Evolutionary conservation across 2,113 vertebrate genomes (phyloP), one percentile per base, ranked within the genome.

Genomic region (Trematocara nigrifrons): DNA sequence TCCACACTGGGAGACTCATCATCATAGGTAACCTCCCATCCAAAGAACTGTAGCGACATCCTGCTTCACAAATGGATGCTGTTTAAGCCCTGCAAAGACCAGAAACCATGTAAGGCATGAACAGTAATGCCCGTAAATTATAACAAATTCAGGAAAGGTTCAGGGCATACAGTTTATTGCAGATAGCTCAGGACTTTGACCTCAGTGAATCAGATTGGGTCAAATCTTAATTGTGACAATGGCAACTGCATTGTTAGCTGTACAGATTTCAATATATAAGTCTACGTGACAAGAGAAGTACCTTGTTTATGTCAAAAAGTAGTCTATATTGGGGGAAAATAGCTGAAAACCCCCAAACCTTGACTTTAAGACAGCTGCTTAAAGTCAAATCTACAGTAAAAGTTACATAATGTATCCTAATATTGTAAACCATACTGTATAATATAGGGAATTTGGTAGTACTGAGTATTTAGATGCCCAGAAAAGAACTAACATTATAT

Each of bases 11-110:
- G 74, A 33, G 81, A 56, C 35, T 56, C 26, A 9, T 85, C 86
- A 6, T 92, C 88, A 7, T 90, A 88, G 1, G 31, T 52, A 82
- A 90, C 91, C 10, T 90, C 91, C 91, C 91, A 92, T 10, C 91
- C 91, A 74, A 8, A 83, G 66, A 83, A 92, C 61, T 33, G 76
- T 54, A 92, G 15, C 7, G 79, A 86, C 87, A 91, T 93, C 59
- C 61, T 87, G 76, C 59, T 86, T 61, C 40, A 52, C 4, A 6
- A 49, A 33, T 4, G 29, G 38, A 3, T 13, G 12, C 9, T 56
- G 20, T 61, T 29, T 16, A 84, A 38, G 20, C 9, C 31, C 40
- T 47, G 26, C 2, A 45, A 57, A n/a, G n/a, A n/a, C 16, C 31
- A 38, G 22, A 20, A 47, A 29, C 20, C 64, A 54, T 82, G 33